Base-by-base conservation (phyloP, 2,888 invertebrate species). In the Andrena hattorfiana region DNA sequence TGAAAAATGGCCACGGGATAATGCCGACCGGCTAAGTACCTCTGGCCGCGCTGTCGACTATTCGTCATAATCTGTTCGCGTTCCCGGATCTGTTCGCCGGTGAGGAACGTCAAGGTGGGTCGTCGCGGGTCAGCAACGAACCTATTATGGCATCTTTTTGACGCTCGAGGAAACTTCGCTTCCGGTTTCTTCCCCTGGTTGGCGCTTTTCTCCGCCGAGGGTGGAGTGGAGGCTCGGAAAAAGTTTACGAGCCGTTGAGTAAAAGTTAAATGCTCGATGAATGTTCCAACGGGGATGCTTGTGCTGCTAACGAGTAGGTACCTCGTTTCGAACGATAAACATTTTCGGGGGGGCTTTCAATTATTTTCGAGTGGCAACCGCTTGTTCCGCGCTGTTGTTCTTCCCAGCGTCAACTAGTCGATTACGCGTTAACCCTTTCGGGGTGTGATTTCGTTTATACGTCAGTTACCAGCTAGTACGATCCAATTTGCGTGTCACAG, bases 1-100 rank as follows among this genome's bases (percentile, higher is more conserved):
- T 87, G 87, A 84, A 87, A 87, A 86, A 87, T 84, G 77, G 67
- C 73, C 49, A 23, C n/a, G 54, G 77, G 28, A 72, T 87, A 87
- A 87, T 77, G 84, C 81, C 69, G 75, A 51, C 66, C 51, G 62
- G 73, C 64, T 85, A 84, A 85, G 85, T 85, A 84, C 72, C 78
- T 77, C 56, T 7, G 59, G 32, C 60, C 35, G 20, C 64, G 70
- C 56, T 64, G 74, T 35, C 60, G 82, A 84, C 84, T 84, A 85
- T 87, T 74, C 77, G 86, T 86, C 84, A 86, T 86, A 86, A 86
- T 86, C 77, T 68, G 79, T 77, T 82, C 77, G 77, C 42, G 54
- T 80, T 63, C 59, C 74, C 60, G 56, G 67, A 63, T 69, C 78
- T 68, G 49, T 54, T 51, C n/a, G 10, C n/a, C 7, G n/a, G 13